Evolutionary conservation across 2,797 vertebrate species (phyloP), one percentile per base, ranked within the genome.

Genomic region (Simalia tracyae): DNA sequence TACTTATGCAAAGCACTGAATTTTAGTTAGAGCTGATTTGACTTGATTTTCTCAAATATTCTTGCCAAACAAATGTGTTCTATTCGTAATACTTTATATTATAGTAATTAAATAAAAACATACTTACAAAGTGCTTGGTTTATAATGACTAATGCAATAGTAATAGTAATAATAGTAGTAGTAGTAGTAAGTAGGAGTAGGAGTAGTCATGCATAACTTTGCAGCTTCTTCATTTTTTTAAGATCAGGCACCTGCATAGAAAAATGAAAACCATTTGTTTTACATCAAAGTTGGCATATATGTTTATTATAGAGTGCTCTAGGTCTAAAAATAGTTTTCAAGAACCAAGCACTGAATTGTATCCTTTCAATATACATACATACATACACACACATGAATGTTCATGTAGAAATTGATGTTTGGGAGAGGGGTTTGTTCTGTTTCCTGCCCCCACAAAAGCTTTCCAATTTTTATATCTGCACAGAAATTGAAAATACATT

Each of bases 341-440:
- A 89, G 22, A 4, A 56, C 9, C 89, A 91, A 63, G 3, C 68
- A 9, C 31, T 93, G 89, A 84, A 93, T 85, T 64, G 42, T 84
- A 89, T 10, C 14, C 54, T 93, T 93, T 95, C 63, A 94, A 93
- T 90, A 36, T 8, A 31, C 22, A 42, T 0, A 61, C 91, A 17
- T 19, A 26, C 76, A 31, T n/a, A 42, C 0, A 61, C 91, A 17
- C 19, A 26, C 76, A 31, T 28, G 26, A 91, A 91, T 31, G 12
- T 56, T 57, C 4, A 15, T 5, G 76, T 90, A 60, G 56, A 28
- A n/a, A 93, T 42, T 76, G 36, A 76, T 76, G 17, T 42, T 42
- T 76, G 17, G 22, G 72, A 42, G 72, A 76, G 8, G 19, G 42
- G 8, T 76, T 76, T 46, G 8, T 81, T 81, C 72, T 46, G 36